These are phyloP conservation scores for Dendrolimus punctatus DNA, from an alignment of 1,140 invertebrate species.

Conservation along the genomic window DNA sequence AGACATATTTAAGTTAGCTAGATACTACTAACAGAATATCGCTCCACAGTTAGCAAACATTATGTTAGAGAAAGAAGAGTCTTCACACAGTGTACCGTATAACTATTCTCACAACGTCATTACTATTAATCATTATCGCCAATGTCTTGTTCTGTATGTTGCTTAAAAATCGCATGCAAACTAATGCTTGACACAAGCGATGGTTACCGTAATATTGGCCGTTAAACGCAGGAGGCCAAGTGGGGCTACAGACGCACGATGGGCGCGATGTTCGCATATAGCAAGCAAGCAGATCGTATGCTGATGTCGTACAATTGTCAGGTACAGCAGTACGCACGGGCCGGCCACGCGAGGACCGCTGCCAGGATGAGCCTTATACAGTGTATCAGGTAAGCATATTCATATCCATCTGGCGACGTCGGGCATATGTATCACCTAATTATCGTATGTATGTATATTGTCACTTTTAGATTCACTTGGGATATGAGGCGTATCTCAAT, in stretches of 20 bases:
- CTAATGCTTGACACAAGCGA: slow-evolving; percentile 23
- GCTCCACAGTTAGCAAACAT: no score
- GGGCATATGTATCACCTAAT: no score
- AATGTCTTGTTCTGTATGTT: no score
- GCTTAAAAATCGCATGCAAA: slow-evolving; percentile 4
- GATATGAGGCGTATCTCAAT: no score
- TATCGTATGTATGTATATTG: no score
- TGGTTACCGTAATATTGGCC: slow-evolving; percentile 32
- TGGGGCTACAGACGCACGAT: slow-evolving; percentile 68
- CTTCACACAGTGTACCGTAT: no score
- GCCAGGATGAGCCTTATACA: slow-evolving; percentile 62
- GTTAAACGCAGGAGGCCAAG: slow-evolving; percentile 64
- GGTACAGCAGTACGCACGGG: slow-evolving; percentile 62
- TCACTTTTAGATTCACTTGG: no score
- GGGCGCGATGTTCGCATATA: slow-evolving; percentile 68
- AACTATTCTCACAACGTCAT: no score
- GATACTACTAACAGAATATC: no score
- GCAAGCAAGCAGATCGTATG: slow-evolving; percentile 64
- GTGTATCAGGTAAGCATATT: slow-evolving; percentile 54
- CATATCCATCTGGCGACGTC: background rate
- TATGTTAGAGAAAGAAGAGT: no score
- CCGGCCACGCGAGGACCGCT: slow-evolving; percentile 45
- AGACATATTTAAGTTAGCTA: no score
- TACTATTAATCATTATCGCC: no score
- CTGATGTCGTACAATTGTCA: slow-evolving; percentile 69